Base-by-base conservation (phyloP, 2,113 vertebrate genomes). In the Antennarius striatus region DNA sequence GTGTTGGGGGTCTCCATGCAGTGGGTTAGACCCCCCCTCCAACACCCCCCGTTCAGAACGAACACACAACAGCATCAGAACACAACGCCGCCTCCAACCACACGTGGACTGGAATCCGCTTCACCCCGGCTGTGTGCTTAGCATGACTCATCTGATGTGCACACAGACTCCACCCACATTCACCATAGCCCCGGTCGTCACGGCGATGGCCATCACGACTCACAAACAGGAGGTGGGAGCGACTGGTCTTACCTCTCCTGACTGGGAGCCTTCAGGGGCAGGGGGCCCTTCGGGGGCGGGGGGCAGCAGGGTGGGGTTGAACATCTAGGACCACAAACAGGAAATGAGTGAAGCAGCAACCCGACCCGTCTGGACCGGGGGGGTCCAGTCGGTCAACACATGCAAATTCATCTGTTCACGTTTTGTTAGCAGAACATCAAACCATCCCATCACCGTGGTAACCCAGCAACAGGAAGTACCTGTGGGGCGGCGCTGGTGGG, bases 171-270 rank as follows among this genome's bases (percentile, higher is more conserved):
- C 29, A 71, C 22, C 22, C 22, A 22, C 22, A 22, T 22, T 22
- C 22, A 22, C 22, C 22, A 22, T 22, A 22, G 22, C 22, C 22
- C 22, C 22, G 22, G 22, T 22, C 2, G 22, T 22, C 22, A 22
- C 22, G 22, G 22, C 22, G 22, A 22, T 2, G 22, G 22, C 22
- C 22, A 2, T 22, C 22, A 22, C 22, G 1, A 22, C 22, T 22
- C 22, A 22, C 22, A 22, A 22, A 51, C 12, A 14, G 49, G 3
- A 2, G 29, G 68, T 14, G 45, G 46, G 43, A 39, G 6, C 13
- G 12, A 8, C 6, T 22, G 11, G 39, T 74, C 81, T 83, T 93
- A 97, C 96, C 96, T 97, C 96, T 67, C 96, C 95, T 3, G 93
- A 93, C 3, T 90, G 94, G 30, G 91, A 82, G 3, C 89, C 87